phyloP scores from a whole-genome alignment of 2,797 vertebrate species.

The Sebastes oblongus region DNA sequence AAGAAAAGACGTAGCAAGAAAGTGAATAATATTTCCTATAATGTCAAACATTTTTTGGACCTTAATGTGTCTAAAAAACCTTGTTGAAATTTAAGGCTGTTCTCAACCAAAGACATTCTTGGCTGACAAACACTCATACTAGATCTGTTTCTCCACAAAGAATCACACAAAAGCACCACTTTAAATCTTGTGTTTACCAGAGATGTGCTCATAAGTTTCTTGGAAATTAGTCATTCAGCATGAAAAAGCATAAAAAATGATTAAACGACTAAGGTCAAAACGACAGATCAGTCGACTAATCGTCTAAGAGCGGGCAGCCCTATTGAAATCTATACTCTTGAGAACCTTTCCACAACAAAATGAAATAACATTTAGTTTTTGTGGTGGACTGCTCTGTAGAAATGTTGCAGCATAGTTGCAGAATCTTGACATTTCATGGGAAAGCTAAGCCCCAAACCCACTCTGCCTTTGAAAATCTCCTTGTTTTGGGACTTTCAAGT shows the following conservation, averaged over 20 bases:
- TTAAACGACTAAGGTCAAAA: too few relatives aligned
- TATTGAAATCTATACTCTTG: not conserved
- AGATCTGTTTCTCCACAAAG: too few relatives aligned
- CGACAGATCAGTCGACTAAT: too few relatives aligned
- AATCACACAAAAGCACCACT: too few relatives aligned
- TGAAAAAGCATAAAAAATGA: too few relatives aligned
- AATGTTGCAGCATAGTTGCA: not conserved
- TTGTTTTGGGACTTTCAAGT: constrained; percentile 57
- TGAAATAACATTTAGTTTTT: not conserved
- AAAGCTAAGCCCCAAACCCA: constrained; percentile 24
- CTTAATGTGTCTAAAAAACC: not conserved
- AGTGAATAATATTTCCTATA: not conserved
- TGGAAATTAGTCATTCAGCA: too few relatives aligned
- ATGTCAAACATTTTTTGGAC: not conserved
- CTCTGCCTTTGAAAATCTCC: constrained; percentile 43
- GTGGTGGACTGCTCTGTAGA: not conserved
- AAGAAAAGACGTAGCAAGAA: not conserved
- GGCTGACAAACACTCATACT: too few relatives aligned
- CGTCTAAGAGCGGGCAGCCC: too few relatives aligned
- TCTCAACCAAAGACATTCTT: too few relatives aligned
- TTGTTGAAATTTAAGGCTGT: not conserved
- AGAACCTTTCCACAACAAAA: not conserved
- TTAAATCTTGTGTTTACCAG: too few relatives aligned
- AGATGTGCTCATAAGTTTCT: too few relatives aligned
- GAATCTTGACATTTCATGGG: constrained; percentile 33